A percentile compares a stretch with the other conserved stretches of the same genome.
Conservation (phyloP, 2,888 invertebrate genomes). For the Hirtodrosophila confusa region DNA sequence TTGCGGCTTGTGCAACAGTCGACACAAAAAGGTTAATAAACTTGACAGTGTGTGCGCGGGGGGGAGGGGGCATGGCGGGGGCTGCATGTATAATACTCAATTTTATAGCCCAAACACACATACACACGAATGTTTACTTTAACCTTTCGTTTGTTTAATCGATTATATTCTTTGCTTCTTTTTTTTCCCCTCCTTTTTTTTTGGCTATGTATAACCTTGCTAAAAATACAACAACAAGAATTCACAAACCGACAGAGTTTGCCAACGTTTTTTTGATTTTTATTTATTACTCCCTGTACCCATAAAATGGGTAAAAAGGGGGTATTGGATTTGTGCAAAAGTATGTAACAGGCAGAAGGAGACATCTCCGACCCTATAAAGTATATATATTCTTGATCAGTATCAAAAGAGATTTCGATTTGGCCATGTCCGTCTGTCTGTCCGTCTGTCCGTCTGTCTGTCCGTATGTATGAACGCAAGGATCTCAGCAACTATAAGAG, state of each 20-base stretch:
- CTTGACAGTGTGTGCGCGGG: slow-evolving; percentile 35
- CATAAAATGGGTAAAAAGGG: too few relatives aligned
- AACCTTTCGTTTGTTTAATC: slow-evolving; percentile 76
- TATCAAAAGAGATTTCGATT: too few relatives aligned
- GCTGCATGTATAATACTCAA: slow-evolving; percentile 8
- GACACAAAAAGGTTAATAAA: slow-evolving; percentile 66
- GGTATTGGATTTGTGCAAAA: too few relatives aligned
- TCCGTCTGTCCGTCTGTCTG: too few relatives aligned
- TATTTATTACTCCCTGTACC: too few relatives aligned
- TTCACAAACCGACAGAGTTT: slow-evolving; percentile 3
- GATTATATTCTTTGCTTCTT: slow-evolving; percentile 33
- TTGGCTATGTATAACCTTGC: slow-evolving; percentile 61
- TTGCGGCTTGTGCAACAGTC: slow-evolving; percentile 41
- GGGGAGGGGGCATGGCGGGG: too few relatives aligned
- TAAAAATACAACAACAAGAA: slow-evolving; percentile 55
- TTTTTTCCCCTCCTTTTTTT: slow-evolving; percentile 21
- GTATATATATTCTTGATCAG: too few relatives aligned
- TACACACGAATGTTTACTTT: slow-evolving; percentile 42
- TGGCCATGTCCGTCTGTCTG: too few relatives aligned
- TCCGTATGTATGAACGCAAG: too few relatives aligned
- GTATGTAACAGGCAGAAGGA: too few relatives aligned
- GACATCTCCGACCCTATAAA: too few relatives aligned
- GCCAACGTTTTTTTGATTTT: slow-evolving; percentile 19
- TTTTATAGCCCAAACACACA: slow-evolving; percentile 30
- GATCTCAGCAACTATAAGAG: too few relatives aligned